phyloP scores from a whole-genome alignment of 2,797 vertebrate species.

The Pseudomugil gertrudae region DNA sequence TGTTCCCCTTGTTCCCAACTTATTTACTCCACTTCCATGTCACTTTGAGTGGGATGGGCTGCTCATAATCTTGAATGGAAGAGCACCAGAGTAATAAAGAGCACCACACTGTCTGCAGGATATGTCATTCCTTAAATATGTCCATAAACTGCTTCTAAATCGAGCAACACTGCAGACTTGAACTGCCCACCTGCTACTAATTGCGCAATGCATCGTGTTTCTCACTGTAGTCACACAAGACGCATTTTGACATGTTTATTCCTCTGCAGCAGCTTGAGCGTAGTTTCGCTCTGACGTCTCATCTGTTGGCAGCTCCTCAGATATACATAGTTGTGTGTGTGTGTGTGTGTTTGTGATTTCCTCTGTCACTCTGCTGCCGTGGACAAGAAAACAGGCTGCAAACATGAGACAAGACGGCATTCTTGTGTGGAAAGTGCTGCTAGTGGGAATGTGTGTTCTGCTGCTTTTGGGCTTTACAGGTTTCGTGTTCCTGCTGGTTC shows the following conservation, averaged over 20 bases:
- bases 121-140: conserved; percentile 60
- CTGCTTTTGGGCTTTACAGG: conserved; percentile 80
- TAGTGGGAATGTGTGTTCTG: conserved; percentile 76
- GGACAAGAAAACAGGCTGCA: conserved; percentile 5
- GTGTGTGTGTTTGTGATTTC: too few relatives aligned
- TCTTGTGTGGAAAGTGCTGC: conserved; percentile 62
- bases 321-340: conserved; percentile 45
- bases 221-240: conserved; percentile 29
- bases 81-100: conserved; percentile 31
- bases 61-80: conserved; percentile 41
- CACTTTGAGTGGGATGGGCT: conserved; percentile 40
- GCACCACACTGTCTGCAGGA: conserved; percentile 22
- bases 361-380: conserved; percentile 15
- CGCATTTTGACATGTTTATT: conserved; percentile 68
- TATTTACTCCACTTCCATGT: conserved; percentile 68
- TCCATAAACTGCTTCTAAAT: conserved; percentile 49
- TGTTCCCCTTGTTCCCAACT: conserved; percentile 55
- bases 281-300: conserved; percentile 56
- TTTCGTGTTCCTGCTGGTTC: conserved; percentile 81
- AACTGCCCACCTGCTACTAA: conserved; percentile 58
- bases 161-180: conserved; percentile 24
- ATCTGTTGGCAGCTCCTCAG: conserved; percentile 60
- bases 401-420: conserved; percentile 53
- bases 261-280: conserved; percentile 28
- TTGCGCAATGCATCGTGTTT: conserved; percentile 52